Conservation (phyloP, 1,140 invertebrate species). For the Grapholita molesta region DNA sequence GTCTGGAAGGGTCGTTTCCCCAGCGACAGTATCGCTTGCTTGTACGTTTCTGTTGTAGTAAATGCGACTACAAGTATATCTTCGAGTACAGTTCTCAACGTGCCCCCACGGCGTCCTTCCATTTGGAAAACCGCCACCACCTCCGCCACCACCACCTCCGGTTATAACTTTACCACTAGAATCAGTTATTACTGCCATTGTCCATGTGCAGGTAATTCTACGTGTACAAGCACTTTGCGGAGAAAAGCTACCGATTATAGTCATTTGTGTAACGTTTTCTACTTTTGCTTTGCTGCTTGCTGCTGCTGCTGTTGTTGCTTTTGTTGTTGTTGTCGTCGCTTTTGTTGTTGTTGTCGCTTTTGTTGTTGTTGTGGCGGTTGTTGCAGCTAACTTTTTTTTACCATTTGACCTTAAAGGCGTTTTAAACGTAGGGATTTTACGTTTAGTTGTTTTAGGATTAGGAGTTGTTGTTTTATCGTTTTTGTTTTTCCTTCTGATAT, state of each 20-base stretch:
- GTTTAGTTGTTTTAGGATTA: constrained; percentile 3
- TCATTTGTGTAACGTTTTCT: constrained; percentile 33
- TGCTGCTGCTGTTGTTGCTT: constrained; percentile 11
- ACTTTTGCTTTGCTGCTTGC: too few relatives aligned
- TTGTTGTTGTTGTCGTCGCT: background rate
- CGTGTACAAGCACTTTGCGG: constrained; percentile 44
- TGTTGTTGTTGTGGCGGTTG: constrained; percentile 6
- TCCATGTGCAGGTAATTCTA: constrained; percentile 69
- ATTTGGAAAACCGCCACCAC: constrained; percentile 19
- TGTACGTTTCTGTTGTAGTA: constrained; percentile 61
- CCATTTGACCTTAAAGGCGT: constrained; percentile 17
- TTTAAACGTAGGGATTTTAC: background rate
- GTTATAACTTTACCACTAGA: constrained; percentile 34
- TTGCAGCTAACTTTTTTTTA: too few relatives aligned
- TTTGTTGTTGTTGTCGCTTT: background rate
- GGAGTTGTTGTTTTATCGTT: background rate
- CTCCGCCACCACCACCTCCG: constrained; percentile 21
- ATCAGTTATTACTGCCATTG: constrained; percentile 40
- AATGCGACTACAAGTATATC: constrained; percentile 47
- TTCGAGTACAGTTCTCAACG: constrained; percentile 20
- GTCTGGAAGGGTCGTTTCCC: constrained; percentile 30
- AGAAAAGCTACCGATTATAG: background rate
- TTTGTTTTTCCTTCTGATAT: constrained; percentile 29
- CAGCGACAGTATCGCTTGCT: constrained; percentile 20
- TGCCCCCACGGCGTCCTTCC: constrained; percentile 59